These are phyloP conservation scores for Menidia beryllina DNA, from an alignment of 2,113 vertebrate species.

Conservation along the genomic window DNA sequence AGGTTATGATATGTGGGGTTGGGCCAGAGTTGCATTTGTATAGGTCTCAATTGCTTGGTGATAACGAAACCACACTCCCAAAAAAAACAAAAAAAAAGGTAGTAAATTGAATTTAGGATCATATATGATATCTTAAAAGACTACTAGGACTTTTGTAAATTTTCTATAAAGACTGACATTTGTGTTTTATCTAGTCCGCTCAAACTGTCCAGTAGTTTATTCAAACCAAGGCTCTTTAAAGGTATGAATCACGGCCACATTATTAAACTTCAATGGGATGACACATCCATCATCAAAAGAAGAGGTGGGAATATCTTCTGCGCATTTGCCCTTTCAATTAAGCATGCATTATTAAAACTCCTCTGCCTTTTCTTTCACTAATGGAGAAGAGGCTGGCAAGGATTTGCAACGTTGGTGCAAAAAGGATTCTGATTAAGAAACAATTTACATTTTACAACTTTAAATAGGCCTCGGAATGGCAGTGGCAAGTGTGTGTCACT, in stretches of 20 bases:
- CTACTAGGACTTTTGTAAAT: neutral
- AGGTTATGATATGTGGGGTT: too few species aligned
- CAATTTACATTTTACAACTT: conserved; percentile 44
- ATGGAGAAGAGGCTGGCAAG: conserved; percentile 36
- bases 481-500: conserved; percentile 15
- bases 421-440: conserved; percentile 65
- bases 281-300: conserved; percentile 67
- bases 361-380: conserved; percentile 55
- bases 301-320: conserved; percentile 56
- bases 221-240: conserved; percentile 42
- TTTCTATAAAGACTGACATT: neutral
- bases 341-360: conserved; percentile 54
- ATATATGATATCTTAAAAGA: too few species aligned
- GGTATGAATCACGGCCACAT: conserved; percentile 54
- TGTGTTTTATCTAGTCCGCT: neutral
- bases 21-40: too few species aligned
- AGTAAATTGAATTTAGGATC: too few species aligned
- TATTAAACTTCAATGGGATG: conserved; percentile 65
- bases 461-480: conserved; percentile 35
- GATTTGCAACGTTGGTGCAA: conserved; percentile 45
- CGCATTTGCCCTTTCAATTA: conserved; percentile 60
- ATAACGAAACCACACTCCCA: too few species aligned
- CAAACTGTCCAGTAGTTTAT: conserved; percentile 7
- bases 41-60: too few species aligned
- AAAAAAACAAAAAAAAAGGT: too few species aligned